Conservation (phyloP, 2,113 vertebrate species). For the Nibea coibor region DNA sequence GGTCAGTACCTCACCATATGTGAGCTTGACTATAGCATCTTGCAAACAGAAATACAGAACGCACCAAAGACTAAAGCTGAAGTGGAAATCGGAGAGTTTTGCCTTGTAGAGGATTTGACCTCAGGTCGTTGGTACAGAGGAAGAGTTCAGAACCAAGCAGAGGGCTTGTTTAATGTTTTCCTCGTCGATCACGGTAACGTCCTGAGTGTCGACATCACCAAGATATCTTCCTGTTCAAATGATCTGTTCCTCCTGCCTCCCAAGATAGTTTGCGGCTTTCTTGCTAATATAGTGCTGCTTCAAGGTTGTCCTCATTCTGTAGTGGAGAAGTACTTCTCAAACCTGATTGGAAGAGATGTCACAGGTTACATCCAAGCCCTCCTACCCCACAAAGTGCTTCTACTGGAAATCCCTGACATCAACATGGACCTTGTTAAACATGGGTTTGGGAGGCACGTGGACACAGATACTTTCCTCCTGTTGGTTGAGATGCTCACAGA, state of each 20-base stretch:
- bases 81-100: conserved; percentile 84
- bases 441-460: conserved; percentile 86
- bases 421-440: conserved; percentile 84
- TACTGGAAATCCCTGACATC: conserved; percentile 89
- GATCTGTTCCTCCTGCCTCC: conserved; percentile 90
- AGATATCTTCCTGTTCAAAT: conserved; percentile 83
- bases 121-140: conserved; percentile 91
- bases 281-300: conserved; percentile 89
- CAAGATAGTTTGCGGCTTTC: conserved; percentile 88
- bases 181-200: conserved; percentile 90
- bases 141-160: conserved; percentile 85
- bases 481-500: conserved; percentile 87
- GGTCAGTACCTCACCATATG: conserved; percentile 81
- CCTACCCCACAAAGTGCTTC: conserved; percentile 84
- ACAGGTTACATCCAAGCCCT: conserved; percentile 86
- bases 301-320: conserved; percentile 81
- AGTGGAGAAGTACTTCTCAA: conserved; percentile 87
- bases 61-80: conserved; percentile 79
- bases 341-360: conserved; percentile 84
- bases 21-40: conserved; percentile 91
- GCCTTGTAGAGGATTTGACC: conserved; percentile 88
- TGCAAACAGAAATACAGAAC: conserved; percentile 90
- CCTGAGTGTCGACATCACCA: conserved; percentile 77
- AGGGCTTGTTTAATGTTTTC: conserved; percentile 81
- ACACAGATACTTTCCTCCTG: conserved; percentile 89